Evolutionary conservation across 2,797 vertebrate genomes (phyloP), one percentile per base, ranked within the genome.

Genomic region (Pseudomugil gertrudae): DNA sequence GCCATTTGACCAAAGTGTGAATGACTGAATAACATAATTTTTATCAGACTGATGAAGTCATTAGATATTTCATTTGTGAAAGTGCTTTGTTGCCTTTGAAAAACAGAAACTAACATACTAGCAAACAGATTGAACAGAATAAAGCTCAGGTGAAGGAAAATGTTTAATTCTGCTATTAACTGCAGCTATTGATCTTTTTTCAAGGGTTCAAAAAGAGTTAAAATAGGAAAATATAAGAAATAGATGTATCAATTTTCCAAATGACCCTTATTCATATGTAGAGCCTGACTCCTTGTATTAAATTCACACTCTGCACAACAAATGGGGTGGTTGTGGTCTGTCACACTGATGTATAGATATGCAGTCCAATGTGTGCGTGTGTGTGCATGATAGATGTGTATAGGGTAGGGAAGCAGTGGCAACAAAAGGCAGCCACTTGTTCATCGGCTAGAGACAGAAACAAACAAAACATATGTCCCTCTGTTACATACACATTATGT

Each of bases 351-450:
- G 68, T 87, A 92, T 85, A 92, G 82, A 81, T 90, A 84, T 85
- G 63, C 80, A 77, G 61, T 58, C 30, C 69, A 19, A 35, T 66
- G 64, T 81, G 66, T 75, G 38, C 66, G 68, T 83, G 68, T 75
- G 72, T 78, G 77, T 82, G 74, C 87, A 90, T 80, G 75, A 85
- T 86, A 45, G 78, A 78, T 87, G 79, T 80, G 69, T 74, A 50
- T 40, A 63, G 69, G 84, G 81, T 75, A 90, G 84, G 75, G 83
- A 87, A 83, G 86, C 74, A 90, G 83, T 73, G 68, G 87, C 88
- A 94, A 94, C 70, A 92, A 93, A 95, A 93, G 82, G 86, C 84
- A 88, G 81, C 86, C 90, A 91, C 93, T 94, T 94, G 85, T 94
- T 89, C 93, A 78, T 64, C 72, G 85, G 76, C 81, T 82, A 76